Base-by-base conservation (phyloP, 2,888 invertebrate species). In the Pandemis cinnamomeana region DNA sequence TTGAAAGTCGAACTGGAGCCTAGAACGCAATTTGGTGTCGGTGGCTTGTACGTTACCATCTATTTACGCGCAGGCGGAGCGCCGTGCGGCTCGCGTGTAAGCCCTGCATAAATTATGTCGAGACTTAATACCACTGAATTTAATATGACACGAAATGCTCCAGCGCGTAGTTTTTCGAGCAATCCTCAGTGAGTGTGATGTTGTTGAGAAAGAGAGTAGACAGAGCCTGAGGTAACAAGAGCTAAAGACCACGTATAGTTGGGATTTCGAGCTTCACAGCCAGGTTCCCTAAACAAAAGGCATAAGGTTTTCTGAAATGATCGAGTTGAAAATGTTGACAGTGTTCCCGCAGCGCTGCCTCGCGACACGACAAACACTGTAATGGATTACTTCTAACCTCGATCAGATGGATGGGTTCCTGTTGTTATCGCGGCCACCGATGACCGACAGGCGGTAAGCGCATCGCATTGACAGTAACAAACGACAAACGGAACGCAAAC, bases 51-150 rank as follows among this genome's bases (percentile, higher is more conserved):
- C 58, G 27, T 10, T 55, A 8, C 27, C 53, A 7, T 27, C 20
- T 20, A 27, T 58, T 58, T 58, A 58, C 58, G 58, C 5, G 11
- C 6, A 27, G 58, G 10, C 27, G 58, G 6, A 58, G 11, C 20
- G 20, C 55, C 55, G 53, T 5, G 51, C 3, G 20, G 51, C 20
- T 55, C 53, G 8, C 53, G 20, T 20, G 53, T 58, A 58, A 58
- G 58, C 27, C 58, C 58, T 55, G 58, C 58, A 58, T 58, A 58
- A 58, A 58, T 58, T 58, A 58, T 27, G 58, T 58, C 58, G 5
- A 5, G 27, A 27, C 27, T 58, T 58, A 58, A 58, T 58, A 5
- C 58, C 58, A 58, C 58, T 58, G 58, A 58, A 58, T 58, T 58
- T 58, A 58, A 58, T 58, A 58, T 58, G 58, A 58, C 27, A 58